These are phyloP conservation scores for Trypoxylus dichotomus DNA, from an alignment of 1,140 invertebrate genomes.

Conservation along the genomic window DNA sequence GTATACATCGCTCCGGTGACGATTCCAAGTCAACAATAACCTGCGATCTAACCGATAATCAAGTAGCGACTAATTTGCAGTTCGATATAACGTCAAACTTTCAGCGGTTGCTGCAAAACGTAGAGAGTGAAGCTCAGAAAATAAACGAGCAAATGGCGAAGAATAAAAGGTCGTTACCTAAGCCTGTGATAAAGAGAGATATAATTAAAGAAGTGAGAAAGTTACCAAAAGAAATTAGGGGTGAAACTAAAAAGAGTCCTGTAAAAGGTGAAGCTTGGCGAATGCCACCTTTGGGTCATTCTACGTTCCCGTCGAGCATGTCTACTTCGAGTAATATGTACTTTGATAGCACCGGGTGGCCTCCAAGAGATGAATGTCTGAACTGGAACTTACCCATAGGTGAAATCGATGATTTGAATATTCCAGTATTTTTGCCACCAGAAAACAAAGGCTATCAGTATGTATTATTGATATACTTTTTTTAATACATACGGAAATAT, in stretches of 20 bases:
- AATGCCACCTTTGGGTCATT: constrained; percentile 34
- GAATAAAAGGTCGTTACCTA: constrained; percentile 24
- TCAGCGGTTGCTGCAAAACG: constrained; percentile 61
- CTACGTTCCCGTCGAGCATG: constrained; percentile 47
- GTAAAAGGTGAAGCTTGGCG: not conserved
- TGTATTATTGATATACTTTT: constrained; percentile 42
- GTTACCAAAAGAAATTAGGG: not conserved
- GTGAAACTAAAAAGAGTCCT: not conserved
- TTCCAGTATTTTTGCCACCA: constrained; percentile 68
- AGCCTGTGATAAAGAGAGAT: not conserved
- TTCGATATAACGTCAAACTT: constrained; percentile 56
- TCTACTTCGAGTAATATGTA: constrained; percentile 43
- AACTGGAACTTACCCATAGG: constrained; percentile 47
- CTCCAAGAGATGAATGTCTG: constrained; percentile 46
- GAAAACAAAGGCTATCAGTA: constrained; percentile 78
- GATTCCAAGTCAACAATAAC: constrained; percentile 56
- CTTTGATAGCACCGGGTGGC: constrained; percentile 49
- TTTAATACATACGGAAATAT: no score
- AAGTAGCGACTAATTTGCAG: constrained; percentile 53
- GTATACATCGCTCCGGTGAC: constrained; percentile 56
- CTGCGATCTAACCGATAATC: constrained; percentile 55
- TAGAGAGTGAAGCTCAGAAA: constrained; percentile 67
- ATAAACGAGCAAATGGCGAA: constrained; percentile 42
- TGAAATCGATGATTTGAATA: constrained; percentile 53
- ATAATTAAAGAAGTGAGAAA: constrained; percentile 14